phyloP scores from a whole-genome alignment of 2,888 invertebrate species.

The Oegoconia quadripuncta region DNA sequence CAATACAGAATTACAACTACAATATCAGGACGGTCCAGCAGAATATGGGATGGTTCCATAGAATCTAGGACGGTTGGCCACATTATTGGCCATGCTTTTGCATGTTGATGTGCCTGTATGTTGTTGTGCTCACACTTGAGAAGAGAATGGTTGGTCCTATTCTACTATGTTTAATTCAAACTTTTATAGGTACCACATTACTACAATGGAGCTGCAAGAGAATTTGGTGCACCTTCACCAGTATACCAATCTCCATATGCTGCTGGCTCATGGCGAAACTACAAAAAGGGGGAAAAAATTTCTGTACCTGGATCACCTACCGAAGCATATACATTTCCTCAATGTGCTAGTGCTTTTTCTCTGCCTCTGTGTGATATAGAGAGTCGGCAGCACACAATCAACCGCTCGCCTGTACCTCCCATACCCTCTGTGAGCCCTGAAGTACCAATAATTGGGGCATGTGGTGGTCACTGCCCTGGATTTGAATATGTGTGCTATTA shows the following conservation, averaged over 20 bases:
- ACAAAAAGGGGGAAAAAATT: constrained; percentile 52
- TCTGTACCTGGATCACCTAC: constrained; percentile 34
- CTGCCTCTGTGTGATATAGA: constrained; percentile 61
- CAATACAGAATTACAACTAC: no score
- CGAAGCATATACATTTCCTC: constrained; percentile 57
- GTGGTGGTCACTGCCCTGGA: constrained; percentile 84
- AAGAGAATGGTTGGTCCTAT: no score
- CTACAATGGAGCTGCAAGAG: constrained; percentile 50
- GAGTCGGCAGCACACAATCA: constrained; percentile 34
- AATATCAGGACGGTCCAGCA: no score
- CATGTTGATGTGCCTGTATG: no score
- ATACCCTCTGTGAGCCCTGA: constrained; percentile 64
- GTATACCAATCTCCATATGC: constrained; percentile 72
- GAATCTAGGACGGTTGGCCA: no score
- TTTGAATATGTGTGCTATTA: constrained; percentile 86
- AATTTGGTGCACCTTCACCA: constrained; percentile 66
- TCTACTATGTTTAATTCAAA: no score
- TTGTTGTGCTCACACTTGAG: no score
- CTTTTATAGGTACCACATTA: constrained; percentile 65
- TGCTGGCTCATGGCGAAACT: constrained; percentile 57
- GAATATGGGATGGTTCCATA: no score
- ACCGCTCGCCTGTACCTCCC: constrained; percentile 53
- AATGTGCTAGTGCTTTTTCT: constrained; percentile 66
- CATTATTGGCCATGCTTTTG: no score
- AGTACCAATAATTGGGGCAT: constrained; percentile 81